phyloP scores from a whole-genome alignment of 2,888 invertebrate species.

The Laspeyria flexula region DNA sequence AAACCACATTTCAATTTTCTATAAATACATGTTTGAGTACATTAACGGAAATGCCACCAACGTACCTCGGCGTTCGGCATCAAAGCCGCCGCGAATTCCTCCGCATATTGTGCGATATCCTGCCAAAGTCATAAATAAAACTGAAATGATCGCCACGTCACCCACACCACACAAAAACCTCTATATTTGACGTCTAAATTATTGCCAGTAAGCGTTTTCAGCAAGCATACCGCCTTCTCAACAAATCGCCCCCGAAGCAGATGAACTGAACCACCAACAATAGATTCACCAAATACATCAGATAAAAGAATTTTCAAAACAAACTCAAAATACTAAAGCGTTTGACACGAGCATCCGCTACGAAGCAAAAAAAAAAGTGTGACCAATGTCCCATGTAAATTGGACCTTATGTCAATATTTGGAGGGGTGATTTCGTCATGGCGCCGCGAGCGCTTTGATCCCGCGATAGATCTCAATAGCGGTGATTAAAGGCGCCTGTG shows the following conservation, averaged over 20 bases:
- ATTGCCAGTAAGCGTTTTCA: constrained; percentile 78
- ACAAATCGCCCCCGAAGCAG: constrained; percentile 78
- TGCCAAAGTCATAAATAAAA: constrained; percentile 83
- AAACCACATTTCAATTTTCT: constrained; percentile 33
- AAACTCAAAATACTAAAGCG: constrained; percentile 86
- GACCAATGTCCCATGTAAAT: constrained; percentile 67
- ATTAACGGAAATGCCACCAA: constrained; percentile 83
- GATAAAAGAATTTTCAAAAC: constrained; percentile 87
- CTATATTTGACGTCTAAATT: constrained; percentile 85
- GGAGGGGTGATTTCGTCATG: constrained; percentile 74
- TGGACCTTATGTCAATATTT: constrained; percentile 75
- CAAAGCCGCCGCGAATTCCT: constrained; percentile 79
- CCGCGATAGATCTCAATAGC: constrained; percentile 85
- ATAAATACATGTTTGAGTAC: constrained; percentile 57
- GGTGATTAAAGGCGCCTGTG: constrained; percentile 86
- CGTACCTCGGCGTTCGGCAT: constrained; percentile 62
- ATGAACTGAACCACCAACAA: constrained; percentile 77
- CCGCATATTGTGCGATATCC: constrained; percentile 73
- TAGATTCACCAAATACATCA: constrained; percentile 82
- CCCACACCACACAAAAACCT: constrained; percentile 69
- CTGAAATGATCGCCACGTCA: constrained; percentile 78
- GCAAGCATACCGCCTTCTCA: constrained; percentile 75
- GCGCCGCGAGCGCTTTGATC: constrained; percentile 75
- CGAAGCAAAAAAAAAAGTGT: constrained; percentile 80
- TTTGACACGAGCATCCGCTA: constrained; percentile 86